A percentile compares a stretch with the other conserved stretches of the same genome.
phyloP scores from a whole-genome alignment of 2,797 vertebrate species.

The Acrossocheilus fasciatus region DNA sequence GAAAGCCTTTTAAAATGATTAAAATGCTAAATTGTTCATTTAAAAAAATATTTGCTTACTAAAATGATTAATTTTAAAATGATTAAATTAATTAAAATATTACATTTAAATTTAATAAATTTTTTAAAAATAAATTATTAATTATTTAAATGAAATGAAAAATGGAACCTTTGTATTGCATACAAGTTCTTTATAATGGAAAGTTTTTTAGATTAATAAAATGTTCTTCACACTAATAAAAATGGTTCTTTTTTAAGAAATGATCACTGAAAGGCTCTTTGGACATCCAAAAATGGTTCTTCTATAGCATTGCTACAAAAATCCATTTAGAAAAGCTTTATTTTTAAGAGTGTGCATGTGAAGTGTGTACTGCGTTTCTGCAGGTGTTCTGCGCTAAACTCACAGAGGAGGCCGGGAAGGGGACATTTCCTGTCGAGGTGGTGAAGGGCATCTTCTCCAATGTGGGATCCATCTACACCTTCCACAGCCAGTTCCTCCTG shows the following conservation, averaged over 20 bases:
- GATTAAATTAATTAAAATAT: too few species aligned
- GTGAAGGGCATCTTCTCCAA: conserved; percentile 91
- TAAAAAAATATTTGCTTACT: too few species aligned
- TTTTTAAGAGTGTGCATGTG: background rate
- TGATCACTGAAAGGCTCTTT: background rate
- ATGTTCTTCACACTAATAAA: background rate
- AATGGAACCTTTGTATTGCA: background rate
- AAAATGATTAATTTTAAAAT: too few species aligned
- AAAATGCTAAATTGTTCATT: too few species aligned
- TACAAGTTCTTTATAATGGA: background rate
- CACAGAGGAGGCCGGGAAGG: conserved; percentile 81
- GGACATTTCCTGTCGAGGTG: conserved; percentile 84
- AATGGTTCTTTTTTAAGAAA: too few species aligned
- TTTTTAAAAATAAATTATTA: too few species aligned
- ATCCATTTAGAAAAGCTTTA: background rate
- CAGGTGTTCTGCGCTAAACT: conserved; percentile 87
- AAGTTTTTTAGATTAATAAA: background rate
- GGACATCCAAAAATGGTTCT: background rate
- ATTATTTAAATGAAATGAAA: too few species aligned
- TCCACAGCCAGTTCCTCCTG: conserved; percentile 89
- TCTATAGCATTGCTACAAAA: background rate
- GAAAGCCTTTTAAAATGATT: too few species aligned
- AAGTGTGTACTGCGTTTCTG: conserved; percentile 20
- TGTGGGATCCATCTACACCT: conserved; percentile 89
- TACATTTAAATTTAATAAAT: background rate